Conservation (phyloP, 2,113 vertebrate genomes). For the Pholis gunnellus region DNA sequence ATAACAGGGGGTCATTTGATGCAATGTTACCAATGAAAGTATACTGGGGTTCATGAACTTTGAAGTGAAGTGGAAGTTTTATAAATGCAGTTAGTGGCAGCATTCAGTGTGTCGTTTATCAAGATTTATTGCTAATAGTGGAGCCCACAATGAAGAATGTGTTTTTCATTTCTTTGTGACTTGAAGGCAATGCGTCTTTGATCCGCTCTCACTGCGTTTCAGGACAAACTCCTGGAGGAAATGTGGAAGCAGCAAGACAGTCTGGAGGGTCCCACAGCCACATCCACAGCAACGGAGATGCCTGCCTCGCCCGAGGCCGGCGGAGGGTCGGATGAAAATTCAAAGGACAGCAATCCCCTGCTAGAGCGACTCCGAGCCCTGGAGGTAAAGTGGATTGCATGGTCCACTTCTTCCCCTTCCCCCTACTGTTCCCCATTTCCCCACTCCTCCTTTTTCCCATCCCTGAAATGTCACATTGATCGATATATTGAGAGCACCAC, state of each 20-base stretch:
- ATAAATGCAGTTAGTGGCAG: background rate
- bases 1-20: background rate
- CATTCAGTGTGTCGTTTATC: constrained; percentile 4
- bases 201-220: constrained; percentile 24
- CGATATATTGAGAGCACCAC: background rate
- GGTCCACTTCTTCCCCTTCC: constrained; percentile 9
- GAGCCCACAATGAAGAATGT: background rate
- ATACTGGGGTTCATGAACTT: background rate
- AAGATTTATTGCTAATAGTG: constrained; percentile 21
- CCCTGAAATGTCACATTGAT: constrained; percentile 16
- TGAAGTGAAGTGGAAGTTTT: background rate
- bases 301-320: constrained; percentile 46
- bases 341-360: constrained; percentile 86
- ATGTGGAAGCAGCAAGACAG: constrained; percentile 87
- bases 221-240: constrained; percentile 91
- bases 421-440: background rate
- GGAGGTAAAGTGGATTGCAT: constrained; percentile 83
- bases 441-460: background rate
- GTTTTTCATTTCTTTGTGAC: constrained; percentile 38
- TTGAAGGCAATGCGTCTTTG: constrained; percentile 37
- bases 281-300: constrained; percentile 21
- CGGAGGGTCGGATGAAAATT: constrained; percentile 81
- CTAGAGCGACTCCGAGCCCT: constrained; percentile 88
- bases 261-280: constrained; percentile 77
- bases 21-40: background rate